Conservation (phyloP, 2,797 vertebrate species). For the Cyclura pinguis region DNA sequence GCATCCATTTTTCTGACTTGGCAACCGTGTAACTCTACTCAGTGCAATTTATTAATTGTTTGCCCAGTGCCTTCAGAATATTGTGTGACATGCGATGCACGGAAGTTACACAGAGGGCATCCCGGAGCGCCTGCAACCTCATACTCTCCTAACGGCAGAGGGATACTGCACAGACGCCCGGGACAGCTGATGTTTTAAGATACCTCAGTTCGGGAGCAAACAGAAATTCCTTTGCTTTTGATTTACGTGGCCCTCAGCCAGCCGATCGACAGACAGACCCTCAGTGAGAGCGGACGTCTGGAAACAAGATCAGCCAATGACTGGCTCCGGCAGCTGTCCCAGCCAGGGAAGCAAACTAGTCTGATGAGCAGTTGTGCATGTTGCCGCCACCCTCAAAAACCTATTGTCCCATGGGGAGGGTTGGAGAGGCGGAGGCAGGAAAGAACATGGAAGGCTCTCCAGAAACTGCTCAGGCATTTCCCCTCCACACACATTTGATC, state of each 20-base stretch:
- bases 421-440: too few species aligned
- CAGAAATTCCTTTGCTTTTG: too few species aligned
- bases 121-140: rapidly evolving
- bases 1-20: constrained; percentile 30
- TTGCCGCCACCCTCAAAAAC: background rate
- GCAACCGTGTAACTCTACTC: constrained; percentile 36
- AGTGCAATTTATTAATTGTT: constrained; percentile 51
- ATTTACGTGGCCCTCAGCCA: background rate
- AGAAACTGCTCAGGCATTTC: background rate
- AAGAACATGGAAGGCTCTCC: background rate
- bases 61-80: constrained; percentile 27
- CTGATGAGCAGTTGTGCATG: background rate
- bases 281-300: background rate
- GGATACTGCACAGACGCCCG: background rate
- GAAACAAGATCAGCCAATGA: background rate
- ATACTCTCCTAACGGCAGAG: rapidly evolving
- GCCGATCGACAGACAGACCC: too few species aligned
- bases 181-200: background rate
- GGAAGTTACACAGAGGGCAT: background rate
- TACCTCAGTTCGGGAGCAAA: too few species aligned
- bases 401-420: too few species aligned
- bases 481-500: background rate
- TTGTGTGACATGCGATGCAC: background rate
- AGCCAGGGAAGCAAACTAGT: too few species aligned
- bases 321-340: too few species aligned